Evolutionary conservation across 2,797 vertebrate species (phyloP), one percentile per base, ranked within the genome.

Genomic region (Enteromius fasciolatus): DNA sequence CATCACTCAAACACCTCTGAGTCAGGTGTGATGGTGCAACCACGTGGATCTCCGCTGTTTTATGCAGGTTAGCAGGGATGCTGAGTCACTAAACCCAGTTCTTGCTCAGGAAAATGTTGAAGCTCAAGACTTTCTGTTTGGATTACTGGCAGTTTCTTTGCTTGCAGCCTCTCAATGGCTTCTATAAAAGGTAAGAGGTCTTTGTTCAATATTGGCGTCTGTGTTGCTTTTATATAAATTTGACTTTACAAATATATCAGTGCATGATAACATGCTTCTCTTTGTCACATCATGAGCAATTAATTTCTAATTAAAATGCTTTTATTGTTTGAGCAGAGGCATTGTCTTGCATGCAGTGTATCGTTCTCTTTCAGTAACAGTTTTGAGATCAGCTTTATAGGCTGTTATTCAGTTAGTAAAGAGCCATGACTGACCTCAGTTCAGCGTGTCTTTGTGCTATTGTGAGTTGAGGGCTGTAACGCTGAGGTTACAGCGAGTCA

Each of bases 141-240:
- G 98, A 99, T 95, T 99, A 98, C 91, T 98, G 97, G 97, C 96
- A 97, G 92, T 96, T 98, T 88, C 94, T 98, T 80, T 99, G 98
- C 93, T 94, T 98, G 14, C 97, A 98, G 92, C 97, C 97, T 67
- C 95, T 97, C 80, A 94, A 96, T 7, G 95, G 95, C 52, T 95
- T 96, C 94, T 98, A 98, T 92, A 98, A 93, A 93, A 96, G 97
- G 98, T 98, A 97, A 93, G 96, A 2, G 41, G 57, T 68, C 25
- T 74, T 76, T 69, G 28, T 36, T 41, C 4, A 6, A 25, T 46
- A 41, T 41, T 69, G 59, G n/a, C 9, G 5, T 31, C 50, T 80
- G 17, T 20, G 23, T 52, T 39, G 39, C 33, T 74, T 61, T 50
- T 78, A 52, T 52, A 17, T 25, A 36, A 17, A 39, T 78, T 1